A percentile compares a stretch with the other conserved stretches of the same genome.
Evolutionary conservation across 2,113 vertebrate species (phyloP).

Genomic region (Chlamydotis undulata): DNA sequence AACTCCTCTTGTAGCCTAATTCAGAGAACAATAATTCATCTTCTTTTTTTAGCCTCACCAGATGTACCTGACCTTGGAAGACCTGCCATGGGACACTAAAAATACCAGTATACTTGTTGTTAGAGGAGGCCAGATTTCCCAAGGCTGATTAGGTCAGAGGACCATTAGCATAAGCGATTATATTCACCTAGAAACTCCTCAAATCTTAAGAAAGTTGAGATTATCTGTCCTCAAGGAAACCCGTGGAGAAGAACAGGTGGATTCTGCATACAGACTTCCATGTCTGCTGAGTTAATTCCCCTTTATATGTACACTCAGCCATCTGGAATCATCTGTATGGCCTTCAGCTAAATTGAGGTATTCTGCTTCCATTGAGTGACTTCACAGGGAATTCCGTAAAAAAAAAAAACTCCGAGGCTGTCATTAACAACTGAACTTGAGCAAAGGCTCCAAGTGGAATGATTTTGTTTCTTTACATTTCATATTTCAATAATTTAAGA

Average conservation of each 20-base stretch:
- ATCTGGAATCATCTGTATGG: background rate
- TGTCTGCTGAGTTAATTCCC: background rate
- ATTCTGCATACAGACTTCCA: background rate
- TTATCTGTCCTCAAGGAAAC: background rate
- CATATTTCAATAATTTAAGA: background rate
- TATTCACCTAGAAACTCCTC: background rate
- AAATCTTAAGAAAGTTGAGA: background rate
- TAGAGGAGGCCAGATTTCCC: background rate
- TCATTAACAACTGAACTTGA: background rate
- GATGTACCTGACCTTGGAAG: background rate
- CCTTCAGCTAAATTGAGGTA: background rate
- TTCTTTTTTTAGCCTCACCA: background rate
- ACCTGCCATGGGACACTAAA: background rate
- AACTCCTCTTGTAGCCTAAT: background rate
- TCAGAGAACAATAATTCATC: background rate
- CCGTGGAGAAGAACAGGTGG: background rate
- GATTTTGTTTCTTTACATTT: background rate
- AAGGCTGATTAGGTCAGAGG: background rate
- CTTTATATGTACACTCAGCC: background rate
- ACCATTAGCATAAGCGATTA: background rate
- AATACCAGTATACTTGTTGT: background rate
- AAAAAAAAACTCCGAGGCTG: background rate
- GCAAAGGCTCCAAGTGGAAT: background rate
- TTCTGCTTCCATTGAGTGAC: background rate
- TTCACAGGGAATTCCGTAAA: background rate